These are phyloP conservation scores for Psittacula echo DNA, from an alignment of 2,797 vertebrate species.

Conservation along the genomic window DNA sequence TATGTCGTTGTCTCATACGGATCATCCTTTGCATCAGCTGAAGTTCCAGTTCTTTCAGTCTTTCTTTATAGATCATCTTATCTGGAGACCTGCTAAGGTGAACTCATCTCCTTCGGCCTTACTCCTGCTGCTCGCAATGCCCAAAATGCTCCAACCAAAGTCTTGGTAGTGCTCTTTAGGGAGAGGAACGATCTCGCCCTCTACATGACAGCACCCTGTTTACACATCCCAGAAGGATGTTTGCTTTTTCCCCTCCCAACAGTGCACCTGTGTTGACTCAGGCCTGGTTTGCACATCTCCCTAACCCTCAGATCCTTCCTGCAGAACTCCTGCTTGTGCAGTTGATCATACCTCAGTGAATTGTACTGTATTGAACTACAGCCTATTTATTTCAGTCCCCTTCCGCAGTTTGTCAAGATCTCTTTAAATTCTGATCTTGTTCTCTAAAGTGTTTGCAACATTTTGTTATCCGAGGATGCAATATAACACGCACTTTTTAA, in stretches of 20 bases:
- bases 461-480: background rate
- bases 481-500: background rate
- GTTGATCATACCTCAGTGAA: background rate
- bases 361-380: background rate
- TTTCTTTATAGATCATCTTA: background rate
- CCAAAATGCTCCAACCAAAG: background rate
- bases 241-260: background rate
- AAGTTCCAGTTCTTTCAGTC: background rate
- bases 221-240: background rate
- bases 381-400: background rate
- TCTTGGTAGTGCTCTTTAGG: background rate
- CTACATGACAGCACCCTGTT: background rate
- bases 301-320: background rate
- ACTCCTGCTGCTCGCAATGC: background rate
- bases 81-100: background rate
- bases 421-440: background rate
- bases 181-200: background rate
- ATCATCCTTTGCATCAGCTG: background rate
- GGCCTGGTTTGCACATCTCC: background rate
- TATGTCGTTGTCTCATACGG: rapidly evolving
- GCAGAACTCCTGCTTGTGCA: background rate
- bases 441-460: background rate
- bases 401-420: background rate
- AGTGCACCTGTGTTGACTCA: background rate
- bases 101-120: background rate